Conservation (phyloP, 2,888 invertebrate species). For the Protula sp. region DNA sequence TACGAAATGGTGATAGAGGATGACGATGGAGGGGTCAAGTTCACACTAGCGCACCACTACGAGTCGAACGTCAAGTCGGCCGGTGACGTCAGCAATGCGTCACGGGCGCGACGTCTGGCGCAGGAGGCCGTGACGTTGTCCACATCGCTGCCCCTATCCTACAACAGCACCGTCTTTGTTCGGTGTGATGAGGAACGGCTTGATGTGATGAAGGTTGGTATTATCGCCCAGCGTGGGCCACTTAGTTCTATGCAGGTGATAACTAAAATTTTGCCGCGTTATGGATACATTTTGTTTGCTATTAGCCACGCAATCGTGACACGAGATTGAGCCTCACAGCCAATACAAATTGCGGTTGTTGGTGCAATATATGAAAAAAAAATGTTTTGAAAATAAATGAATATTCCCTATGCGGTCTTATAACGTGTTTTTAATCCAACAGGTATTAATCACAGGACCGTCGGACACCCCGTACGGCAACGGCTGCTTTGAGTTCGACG, state of each 20-base stretch:
- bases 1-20: conserved; percentile 83
- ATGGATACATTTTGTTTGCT: not conserved
- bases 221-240: not conserved
- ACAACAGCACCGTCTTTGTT: conserved; percentile 90
- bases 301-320: too few species aligned
- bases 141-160: conserved; percentile 84
- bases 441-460: conserved; percentile 75
- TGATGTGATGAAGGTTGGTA: conserved; percentile 93
- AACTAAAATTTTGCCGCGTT: not conserved
- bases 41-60: conserved; percentile 71
- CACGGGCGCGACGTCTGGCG: conserved; percentile 83
- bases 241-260: not conserved
- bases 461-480: conserved; percentile 66
- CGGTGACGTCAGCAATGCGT: conserved; percentile 77
- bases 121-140: conserved; percentile 92
- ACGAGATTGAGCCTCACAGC: too few species aligned
- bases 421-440: too few species aligned
- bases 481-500: conserved; percentile 56
- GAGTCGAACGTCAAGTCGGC: conserved; percentile 74
- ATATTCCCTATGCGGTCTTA: too few species aligned
- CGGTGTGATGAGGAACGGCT: conserved; percentile 88
- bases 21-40: conserved; percentile 65
- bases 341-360: too few species aligned
- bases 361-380: too few species aligned
- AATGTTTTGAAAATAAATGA: too few species aligned